These are phyloP conservation scores for Isoperla grammatica DNA, from an alignment of 2,888 invertebrate genomes.

Conservation along the genomic window DNA sequence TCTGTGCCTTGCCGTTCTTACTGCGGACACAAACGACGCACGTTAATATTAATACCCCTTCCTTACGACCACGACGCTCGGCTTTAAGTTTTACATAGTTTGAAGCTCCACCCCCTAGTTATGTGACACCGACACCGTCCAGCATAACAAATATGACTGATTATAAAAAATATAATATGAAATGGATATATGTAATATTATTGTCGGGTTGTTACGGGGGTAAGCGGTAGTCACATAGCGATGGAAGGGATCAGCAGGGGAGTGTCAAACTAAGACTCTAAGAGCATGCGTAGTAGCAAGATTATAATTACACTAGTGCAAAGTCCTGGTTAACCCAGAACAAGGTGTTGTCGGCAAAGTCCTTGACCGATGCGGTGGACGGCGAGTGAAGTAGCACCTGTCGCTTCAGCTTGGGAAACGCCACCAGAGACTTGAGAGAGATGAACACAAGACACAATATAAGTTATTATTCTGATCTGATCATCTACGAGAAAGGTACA, in stretches of 20 bases:
- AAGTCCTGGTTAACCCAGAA: constrained; percentile 99
- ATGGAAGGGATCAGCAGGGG: no score
- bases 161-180: no score
- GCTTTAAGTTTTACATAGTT: no score
- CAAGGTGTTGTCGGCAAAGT: constrained; percentile 84
- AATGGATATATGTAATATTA: no score
- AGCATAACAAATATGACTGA: no score
- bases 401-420: constrained; percentile 92
- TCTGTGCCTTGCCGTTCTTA: constrained; percentile 92
- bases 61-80: neutral
- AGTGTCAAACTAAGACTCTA: no score
- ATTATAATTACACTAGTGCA: constrained; percentile 49
- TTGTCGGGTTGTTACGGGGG: no score
- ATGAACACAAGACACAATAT: constrained; percentile 21
- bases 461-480: no score
- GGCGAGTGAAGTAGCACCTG: constrained; percentile 84
- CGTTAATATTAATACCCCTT: neutral
- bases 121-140: no score
- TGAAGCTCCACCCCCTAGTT: no score
- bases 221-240: no score
- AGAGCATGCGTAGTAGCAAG: neutral
- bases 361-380: constrained; percentile 79
- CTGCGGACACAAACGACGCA: constrained; percentile 43
- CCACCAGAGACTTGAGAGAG: constrained; percentile 70
- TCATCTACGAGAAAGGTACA: no score